Conservation (phyloP, 2,797 vertebrate species). For the Fratercula arctica region DNA sequence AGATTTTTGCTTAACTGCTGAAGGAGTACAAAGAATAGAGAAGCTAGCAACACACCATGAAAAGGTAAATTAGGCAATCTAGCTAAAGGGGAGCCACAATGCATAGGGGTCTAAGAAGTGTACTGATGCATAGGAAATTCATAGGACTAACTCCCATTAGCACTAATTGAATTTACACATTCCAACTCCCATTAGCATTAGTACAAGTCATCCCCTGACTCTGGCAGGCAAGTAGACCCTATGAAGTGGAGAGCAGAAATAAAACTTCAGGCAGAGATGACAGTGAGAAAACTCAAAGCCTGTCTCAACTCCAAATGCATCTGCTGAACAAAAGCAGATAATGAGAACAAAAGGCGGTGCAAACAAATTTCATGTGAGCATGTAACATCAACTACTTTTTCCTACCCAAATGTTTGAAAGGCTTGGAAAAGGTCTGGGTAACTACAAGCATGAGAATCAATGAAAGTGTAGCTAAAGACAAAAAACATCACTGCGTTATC, state of each 20-base stretch:
- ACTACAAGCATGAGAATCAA: not conserved
- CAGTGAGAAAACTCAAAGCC: not conserved
- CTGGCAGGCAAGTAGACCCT: not conserved
- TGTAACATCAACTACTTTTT: not conserved
- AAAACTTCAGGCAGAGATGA: not conserved
- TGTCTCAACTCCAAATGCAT: not conserved
- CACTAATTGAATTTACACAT: not conserved
- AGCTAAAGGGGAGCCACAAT: not conserved
- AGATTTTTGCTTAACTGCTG: not conserved
- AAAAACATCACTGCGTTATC: not conserved
- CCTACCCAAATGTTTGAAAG: not conserved
- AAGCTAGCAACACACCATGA: not conserved
- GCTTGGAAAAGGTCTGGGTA: not conserved
- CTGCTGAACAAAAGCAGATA: not conserved
- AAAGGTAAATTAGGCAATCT: constrained; percentile 16
- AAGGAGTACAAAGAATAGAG: not conserved
- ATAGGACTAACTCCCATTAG: not conserved
- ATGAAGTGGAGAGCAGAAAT: not conserved
- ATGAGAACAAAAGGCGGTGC: not conserved
- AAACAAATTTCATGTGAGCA: not conserved
- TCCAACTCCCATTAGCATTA: not conserved
- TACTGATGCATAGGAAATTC: not conserved
- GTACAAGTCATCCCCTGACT: not conserved
- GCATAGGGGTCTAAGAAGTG: not conserved
- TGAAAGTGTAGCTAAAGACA: not conserved